These are phyloP conservation scores for Bos indicus DNA, from an alignment of 2,113 vertebrate genomes.

Conservation along the genomic window DNA sequence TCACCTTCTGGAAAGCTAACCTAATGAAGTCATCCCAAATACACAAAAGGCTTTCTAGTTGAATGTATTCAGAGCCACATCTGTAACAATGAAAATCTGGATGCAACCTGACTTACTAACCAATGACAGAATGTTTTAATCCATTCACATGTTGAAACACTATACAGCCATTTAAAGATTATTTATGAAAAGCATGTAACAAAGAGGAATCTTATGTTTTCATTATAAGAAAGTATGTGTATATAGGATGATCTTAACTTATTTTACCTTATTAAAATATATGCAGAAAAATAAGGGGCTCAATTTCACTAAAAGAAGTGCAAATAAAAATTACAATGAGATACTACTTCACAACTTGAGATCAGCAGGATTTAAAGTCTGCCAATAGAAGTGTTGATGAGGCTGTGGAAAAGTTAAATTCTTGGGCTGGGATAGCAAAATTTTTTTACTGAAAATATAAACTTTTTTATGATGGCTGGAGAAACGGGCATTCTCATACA, in stretches of 20 bases:
- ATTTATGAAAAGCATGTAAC: not conserved
- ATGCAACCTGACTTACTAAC: not conserved
- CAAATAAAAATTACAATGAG: not conserved
- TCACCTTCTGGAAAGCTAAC: not conserved
- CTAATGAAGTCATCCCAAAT: conserved; percentile 36
- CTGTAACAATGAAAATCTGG: not conserved
- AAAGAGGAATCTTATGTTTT: not conserved
- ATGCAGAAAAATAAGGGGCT: not conserved
- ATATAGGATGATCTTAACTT: not conserved
- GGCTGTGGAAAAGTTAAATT: not conserved
- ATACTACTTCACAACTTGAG: not conserved
- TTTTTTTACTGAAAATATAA: not conserved
- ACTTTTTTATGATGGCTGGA: not conserved
- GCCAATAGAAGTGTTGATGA: not conserved
- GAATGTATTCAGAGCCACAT: not conserved
- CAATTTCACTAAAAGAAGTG: not conserved
- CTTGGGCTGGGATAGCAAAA: not conserved
- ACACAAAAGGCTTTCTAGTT: conserved; percentile 22
- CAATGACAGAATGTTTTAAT: not conserved
- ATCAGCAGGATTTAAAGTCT: not conserved
- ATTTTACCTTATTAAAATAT: not conserved
- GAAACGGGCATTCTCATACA: not conserved
- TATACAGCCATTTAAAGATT: not conserved
- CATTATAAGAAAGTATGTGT: not conserved
- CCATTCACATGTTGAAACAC: not conserved